Conservation (phyloP, 2,113 vertebrate species). For the Megaptera novaeangliae region DNA sequence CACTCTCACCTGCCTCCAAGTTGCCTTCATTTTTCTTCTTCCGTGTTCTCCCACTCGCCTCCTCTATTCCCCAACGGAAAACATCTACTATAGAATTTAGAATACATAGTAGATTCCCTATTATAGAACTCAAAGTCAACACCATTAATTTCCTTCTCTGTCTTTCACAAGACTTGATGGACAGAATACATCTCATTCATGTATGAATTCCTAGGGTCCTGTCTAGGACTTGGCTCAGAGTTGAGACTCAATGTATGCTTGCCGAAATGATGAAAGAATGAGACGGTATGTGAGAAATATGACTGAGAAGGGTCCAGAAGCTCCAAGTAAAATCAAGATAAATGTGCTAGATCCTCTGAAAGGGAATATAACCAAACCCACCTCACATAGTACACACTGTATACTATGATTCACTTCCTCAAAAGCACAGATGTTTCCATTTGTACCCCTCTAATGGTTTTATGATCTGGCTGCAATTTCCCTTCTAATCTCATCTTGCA, state of each 20-base stretch:
- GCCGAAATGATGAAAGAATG: background rate
- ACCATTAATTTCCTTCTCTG: background rate
- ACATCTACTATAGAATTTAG: background rate
- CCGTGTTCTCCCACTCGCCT: background rate
- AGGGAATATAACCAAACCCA: background rate
- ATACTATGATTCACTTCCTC: background rate
- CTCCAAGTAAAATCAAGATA: background rate
- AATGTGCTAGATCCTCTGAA: background rate
- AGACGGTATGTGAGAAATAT: background rate
- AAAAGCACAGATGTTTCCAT: background rate
- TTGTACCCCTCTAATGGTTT: background rate
- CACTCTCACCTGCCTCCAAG: background rate
- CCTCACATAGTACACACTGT: background rate
- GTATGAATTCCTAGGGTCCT: background rate
- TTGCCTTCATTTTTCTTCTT: background rate
- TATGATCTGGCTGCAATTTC: background rate
- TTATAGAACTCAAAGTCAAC: background rate
- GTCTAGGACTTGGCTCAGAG: background rate
- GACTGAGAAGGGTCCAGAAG: background rate
- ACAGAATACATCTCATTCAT: background rate
- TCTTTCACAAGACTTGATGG: background rate
- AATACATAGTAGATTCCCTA: background rate
- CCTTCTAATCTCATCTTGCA: background rate
- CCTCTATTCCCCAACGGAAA: background rate
- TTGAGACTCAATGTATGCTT: background rate